Conservation (phyloP, 1,140 invertebrate genomes). For the Rhyzopertha dominica region DNA sequence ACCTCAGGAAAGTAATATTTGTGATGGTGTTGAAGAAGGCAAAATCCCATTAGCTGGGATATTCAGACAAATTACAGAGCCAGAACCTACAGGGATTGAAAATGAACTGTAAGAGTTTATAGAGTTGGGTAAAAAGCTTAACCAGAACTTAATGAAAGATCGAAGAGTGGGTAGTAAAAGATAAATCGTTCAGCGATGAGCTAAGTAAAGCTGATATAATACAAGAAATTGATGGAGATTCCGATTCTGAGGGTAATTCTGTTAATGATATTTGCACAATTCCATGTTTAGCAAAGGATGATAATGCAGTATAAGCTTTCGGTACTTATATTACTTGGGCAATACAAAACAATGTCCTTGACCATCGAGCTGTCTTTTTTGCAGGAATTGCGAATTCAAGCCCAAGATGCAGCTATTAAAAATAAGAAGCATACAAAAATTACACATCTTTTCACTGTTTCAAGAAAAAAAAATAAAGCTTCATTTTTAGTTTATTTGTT, state of each 20-base stretch:
- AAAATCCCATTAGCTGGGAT: slow-evolving; percentile 12
- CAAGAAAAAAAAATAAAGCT: no score
- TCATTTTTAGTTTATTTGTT: no score
- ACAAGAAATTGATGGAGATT: slow-evolving; percentile 9
- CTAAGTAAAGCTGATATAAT: slow-evolving; percentile 13
- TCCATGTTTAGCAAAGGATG: slow-evolving; percentile 5
- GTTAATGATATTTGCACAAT: slow-evolving; percentile 9
- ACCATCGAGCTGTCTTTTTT: slow-evolving; percentile 11
- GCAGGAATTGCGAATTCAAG: slow-evolving; percentile 7
- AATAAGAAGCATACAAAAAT: slow-evolving; percentile 11
- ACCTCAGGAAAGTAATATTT: slow-evolving; percentile 3
- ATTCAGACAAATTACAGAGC: slow-evolving; percentile 2
- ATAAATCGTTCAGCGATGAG: slow-evolving; percentile 11
- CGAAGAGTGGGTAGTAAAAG: slow-evolving; percentile 7
- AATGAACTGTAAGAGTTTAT: slow-evolving; percentile 12
- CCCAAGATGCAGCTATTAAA: slow-evolving; percentile 12
- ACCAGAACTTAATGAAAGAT: slow-evolving; percentile 13
- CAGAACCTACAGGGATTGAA: slow-evolving; percentile 8
- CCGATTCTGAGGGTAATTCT: slow-evolving; percentile 8
- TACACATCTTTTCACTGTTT: no score
- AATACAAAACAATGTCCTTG: not conserved
- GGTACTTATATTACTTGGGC: slow-evolving; percentile 12
- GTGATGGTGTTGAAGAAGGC: slow-evolving; percentile 13
- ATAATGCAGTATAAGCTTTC: slow-evolving; percentile 9
- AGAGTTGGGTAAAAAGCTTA: slow-evolving; percentile 10